A percentile compares a stretch with the other conserved stretches of the same genome.
Evolutionary conservation across 2,888 invertebrate species (phyloP).

Genomic region (Drosophila histrio): DNA sequence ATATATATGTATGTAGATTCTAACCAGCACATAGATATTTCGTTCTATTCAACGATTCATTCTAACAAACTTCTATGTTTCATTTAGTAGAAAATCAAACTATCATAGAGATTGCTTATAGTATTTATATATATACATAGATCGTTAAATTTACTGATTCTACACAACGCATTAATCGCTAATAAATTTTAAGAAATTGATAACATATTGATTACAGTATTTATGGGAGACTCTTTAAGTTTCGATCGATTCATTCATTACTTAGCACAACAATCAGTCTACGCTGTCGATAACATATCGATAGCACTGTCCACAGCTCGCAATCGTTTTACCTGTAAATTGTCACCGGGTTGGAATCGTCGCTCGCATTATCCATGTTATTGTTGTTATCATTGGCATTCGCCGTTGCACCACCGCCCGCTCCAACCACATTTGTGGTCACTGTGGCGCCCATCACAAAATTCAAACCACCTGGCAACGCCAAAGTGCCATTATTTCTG

Average conservation of each 20-base stretch:
- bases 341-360: slow-evolving; percentile 93
- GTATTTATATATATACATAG: too few relatives aligned
- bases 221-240: neutral
- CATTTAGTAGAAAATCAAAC: too few relatives aligned
- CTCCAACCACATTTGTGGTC: slow-evolving; percentile 29
- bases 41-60: too few relatives aligned
- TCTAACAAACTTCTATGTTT: too few relatives aligned
- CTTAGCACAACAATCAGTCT: too few relatives aligned
- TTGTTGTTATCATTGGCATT: slow-evolving; percentile 87
- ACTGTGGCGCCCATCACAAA: slow-evolving; percentile 63
- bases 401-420: neutral
- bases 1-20: too few relatives aligned
- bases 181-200: too few relatives aligned
- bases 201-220: neutral
- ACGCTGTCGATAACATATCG: neutral
- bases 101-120: too few relatives aligned
- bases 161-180: too few relatives aligned
- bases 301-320: neutral
- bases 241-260: too few relatives aligned
- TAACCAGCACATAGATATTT: too few relatives aligned
- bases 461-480: slow-evolving; percentile 61
- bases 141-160: too few relatives aligned
- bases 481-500: slow-evolving; percentile 44
- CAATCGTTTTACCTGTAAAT: slow-evolving; percentile 90
- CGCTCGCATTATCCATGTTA: slow-evolving; percentile 92